These are phyloP conservation scores for Hololepta plana DNA, from an alignment of 2,888 invertebrate species.

Conservation along the genomic window DNA sequence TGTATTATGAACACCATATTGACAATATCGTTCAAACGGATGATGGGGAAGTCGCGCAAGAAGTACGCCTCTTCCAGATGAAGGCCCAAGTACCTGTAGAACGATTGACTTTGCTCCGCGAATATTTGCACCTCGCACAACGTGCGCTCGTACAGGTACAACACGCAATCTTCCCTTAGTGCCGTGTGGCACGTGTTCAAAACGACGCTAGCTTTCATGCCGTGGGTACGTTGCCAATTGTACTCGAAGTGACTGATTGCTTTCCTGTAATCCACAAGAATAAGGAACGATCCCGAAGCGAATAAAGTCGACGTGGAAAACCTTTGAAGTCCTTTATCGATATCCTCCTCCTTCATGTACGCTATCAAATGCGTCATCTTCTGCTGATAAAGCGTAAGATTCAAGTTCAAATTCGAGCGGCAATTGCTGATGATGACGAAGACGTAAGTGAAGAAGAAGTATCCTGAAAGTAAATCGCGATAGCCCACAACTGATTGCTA, in stretches of 20 bases:
- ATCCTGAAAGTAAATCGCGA: conserved; percentile 11
- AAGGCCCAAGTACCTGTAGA: conserved; percentile 11
- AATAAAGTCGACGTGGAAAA: conserved; percentile 5
- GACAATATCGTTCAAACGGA: conserved; percentile 13
- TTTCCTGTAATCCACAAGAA: conserved; percentile 8
- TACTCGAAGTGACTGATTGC: conserved; percentile 14
- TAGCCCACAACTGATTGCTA: background rate
- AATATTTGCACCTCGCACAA: conserved; percentile 12
- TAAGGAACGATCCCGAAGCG: background rate
- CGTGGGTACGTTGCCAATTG: conserved; percentile 14
- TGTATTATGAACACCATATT: conserved; percentile 13
- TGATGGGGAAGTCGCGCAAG: conserved; percentile 10
- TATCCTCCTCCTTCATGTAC: conserved; percentile 12
- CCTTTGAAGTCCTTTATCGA: conserved; percentile 11
- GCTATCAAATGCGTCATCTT: conserved; percentile 12
- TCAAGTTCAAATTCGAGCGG: conserved; percentile 12
- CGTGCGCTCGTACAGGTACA: conserved; percentile 13
- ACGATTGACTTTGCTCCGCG: conserved; percentile 9
- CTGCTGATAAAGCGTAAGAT: conserved; percentile 14
- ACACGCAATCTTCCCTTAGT: conserved; percentile 11
- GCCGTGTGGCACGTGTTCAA: conserved; percentile 12
- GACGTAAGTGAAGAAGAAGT: conserved; percentile 14
- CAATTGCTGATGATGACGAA: conserved; percentile 13
- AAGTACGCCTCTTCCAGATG: conserved; percentile 12
- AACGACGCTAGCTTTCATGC: conserved; percentile 11